Evolutionary conservation across 2,888 invertebrate species (phyloP), one percentile per base, ranked within the genome.

Genomic region (Folsomia candida): DNA sequence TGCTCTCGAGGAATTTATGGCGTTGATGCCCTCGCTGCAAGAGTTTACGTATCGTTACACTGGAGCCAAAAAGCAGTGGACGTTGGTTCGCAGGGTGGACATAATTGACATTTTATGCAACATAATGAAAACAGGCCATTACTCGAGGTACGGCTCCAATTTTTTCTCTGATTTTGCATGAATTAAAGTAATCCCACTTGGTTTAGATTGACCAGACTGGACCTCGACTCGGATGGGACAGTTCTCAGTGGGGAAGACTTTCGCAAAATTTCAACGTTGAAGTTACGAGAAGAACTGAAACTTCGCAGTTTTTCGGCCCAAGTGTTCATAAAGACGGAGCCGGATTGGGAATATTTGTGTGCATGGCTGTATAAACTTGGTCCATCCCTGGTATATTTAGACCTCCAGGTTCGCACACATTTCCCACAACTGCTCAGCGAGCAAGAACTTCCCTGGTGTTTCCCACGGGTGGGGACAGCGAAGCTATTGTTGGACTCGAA

Each of bases 31-130:
- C 4, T 25, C 59, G 26, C 57, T 74, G 37, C 71, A 74, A 54
- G 71, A 71, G 62, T 74, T 74, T 61, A 74, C 73, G 22, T 74
- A 74, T 57, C 68, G 73, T 29, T 71, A 74, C 37, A 74, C 68
- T 6, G 73, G 71, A 28, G 70, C 73, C 26, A 74, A 71, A 27
- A 74, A 74, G 60, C 73, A 74, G 67, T 74, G 73, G 73, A 66
- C 73, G 29, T 66, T 71, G 66, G 69, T 74, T 22, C 51, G 73
- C 1, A 65, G 67, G 25, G 71, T 74, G 28, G 73, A 74, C 27
- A 70, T 74, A 18, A 71, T 74, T 59, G 73, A 74, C 28, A 67
- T 74, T 24, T 25, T 74, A 24, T 74, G 71, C 27, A 71, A 68
- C 47, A 22, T 74, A 24, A 71, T 74, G 24, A 37, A 51, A 51